Evolutionary conservation across 2,888 invertebrate species (phyloP), one percentile per base, ranked within the genome.

Genomic region (Acanthosepion pharaonis): DNA sequence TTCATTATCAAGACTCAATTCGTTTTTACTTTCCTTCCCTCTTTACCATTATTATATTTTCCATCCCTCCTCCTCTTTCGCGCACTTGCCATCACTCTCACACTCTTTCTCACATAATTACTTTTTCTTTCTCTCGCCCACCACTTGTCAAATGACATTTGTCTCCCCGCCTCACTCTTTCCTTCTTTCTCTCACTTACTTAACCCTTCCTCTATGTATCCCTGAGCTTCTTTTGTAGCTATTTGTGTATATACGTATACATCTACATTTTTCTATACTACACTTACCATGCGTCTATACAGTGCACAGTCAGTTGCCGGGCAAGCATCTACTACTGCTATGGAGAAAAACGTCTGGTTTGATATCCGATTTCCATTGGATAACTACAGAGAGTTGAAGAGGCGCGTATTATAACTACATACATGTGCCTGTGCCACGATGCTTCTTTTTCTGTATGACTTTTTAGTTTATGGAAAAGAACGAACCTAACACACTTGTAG

Each of bases 321-420:
- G n/a, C 78, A 78, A 78, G 23, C n/a, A 78, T 78, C 78, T 78
- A 78, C 78, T 33, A 78, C 78, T 78, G 78, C 78, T 78, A 78
- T 78, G n/a, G n/a, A 78, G 78, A n/a, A n/a, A n/a, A 78, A 78
- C n/a, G n/a, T 78, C 78, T n/a, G 78, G n/a, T 9, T n/a, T 78
- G 15, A 78, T 78, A 78, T 78, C n/a, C n/a, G 78, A 33, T 78
- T 78, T 78, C 78, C 15, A 78, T 78, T 78, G 78, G 78, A 78
- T 78, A 78, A 78, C 78, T n/a, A 78, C n/a, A n/a, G n/a, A 78
- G n/a, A 78, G 33, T n/a, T n/a, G n/a, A n/a, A n/a, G 78, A 9
- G 78, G 78, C 78, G 78, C 78, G 78, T n/a, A 78, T 78, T 78
- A 78, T 78, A n/a, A 78, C 28, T 28, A 78, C 78, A 78, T n/a